Evolutionary conservation across 1,140 invertebrate species (phyloP).

Genomic region (Steinernema feltiae): DNA sequence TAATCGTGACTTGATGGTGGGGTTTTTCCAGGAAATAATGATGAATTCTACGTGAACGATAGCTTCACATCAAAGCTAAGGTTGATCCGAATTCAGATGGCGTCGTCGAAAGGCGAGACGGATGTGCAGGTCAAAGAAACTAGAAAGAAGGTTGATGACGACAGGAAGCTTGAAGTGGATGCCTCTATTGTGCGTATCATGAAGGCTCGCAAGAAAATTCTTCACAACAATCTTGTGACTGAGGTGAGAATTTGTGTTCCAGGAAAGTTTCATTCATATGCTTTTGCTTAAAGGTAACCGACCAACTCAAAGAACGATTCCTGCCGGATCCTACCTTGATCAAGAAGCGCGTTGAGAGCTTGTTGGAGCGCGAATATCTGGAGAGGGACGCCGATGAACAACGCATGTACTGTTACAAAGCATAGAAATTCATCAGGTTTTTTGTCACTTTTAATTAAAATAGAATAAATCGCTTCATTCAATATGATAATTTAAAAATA

Average conservation of each 20-base stretch:
- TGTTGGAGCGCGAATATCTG: constrained; percentile 97
- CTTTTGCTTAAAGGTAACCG: constrained; percentile 69
- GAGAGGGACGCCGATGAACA: constrained; percentile 64
- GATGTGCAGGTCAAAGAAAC: neutral
- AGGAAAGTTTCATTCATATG: neutral
- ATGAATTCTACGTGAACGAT: neutral
- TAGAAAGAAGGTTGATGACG: constrained; percentile 55
- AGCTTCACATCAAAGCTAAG: neutral
- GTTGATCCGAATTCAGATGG: neutral
- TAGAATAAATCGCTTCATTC: no score
- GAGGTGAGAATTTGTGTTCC: constrained; percentile 68
- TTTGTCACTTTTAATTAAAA: no score
- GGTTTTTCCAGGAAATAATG: neutral
- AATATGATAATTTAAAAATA: no score
- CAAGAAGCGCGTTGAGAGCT: constrained; percentile 95
- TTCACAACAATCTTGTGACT: constrained; percentile 76
- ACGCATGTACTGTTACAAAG: no score
- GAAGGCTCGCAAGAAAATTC: constrained; percentile 89
- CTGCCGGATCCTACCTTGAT: constrained; percentile 93
- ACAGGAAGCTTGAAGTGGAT: constrained; percentile 96
- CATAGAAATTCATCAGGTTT: no score
- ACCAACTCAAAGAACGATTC: constrained; percentile 89
- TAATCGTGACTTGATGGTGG: neutral
- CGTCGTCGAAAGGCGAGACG: neutral
- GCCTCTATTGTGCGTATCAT: constrained; percentile 97